Conservation (phyloP, 1,140 invertebrate species). For the Heliconius hermathena region DNA sequence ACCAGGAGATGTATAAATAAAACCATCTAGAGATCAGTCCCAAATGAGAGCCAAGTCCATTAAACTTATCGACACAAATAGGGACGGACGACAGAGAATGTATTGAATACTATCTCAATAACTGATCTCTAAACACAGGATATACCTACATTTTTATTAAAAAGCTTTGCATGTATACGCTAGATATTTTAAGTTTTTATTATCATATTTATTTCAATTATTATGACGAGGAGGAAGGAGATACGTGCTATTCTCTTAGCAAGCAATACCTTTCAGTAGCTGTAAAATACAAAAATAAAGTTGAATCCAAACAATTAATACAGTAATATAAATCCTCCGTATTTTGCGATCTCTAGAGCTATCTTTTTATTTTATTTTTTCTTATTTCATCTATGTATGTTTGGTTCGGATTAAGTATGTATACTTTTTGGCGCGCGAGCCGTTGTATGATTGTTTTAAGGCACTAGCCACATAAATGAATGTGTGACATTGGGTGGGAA, state of each 20-base stretch:
- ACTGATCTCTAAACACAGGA: conserved; percentile 27
- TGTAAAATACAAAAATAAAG: conserved; percentile 43
- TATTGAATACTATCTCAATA: neutral
- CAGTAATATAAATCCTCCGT: conserved; percentile 52
- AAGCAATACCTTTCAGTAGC: conserved; percentile 57
- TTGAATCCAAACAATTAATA: conserved; percentile 53
- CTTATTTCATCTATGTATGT: conserved; percentile 5
- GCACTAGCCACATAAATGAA: neutral
- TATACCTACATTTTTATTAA: conserved; percentile 19
- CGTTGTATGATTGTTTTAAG: neutral
- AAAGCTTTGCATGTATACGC: conserved; percentile 33
- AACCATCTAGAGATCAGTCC: neutral
- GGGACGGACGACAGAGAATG: neutral
- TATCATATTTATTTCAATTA: conserved; percentile 24
- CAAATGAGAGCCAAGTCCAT: neutral
- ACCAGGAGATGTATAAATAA: conserved; percentile 29
- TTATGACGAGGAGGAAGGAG: conserved; percentile 18
- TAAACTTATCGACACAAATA: neutral
- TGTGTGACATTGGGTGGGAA: neutral
- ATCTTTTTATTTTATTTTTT: conserved; percentile 14
- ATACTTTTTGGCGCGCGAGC: neutral
- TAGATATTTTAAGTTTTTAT: conserved; percentile 23
- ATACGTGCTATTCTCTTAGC: conserved; percentile 54
- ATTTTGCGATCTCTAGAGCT: conserved; percentile 45
- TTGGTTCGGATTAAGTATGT: neutral